phyloP scores from a whole-genome alignment of 1,140 invertebrate genomes.

The Pseudachorutes palmiensis region DNA sequence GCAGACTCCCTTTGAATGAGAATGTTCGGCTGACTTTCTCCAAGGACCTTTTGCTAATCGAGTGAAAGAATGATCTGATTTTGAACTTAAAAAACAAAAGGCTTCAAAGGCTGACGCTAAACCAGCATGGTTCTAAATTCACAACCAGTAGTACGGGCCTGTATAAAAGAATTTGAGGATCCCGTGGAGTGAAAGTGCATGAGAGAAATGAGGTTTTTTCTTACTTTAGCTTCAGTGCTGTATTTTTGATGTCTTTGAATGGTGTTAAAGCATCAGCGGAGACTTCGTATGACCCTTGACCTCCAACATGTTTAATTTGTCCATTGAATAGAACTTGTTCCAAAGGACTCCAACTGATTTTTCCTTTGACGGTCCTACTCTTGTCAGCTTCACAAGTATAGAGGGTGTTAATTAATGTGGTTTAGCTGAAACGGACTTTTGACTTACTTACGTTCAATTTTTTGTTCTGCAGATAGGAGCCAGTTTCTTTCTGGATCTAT shows the following conservation, averaged over 20 bases:
- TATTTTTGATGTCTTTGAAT: constrained; percentile 34
- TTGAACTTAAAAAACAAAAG: too few species aligned
- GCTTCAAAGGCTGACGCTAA: too few species aligned
- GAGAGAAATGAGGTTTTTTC: background rate
- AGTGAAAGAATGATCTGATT: too few species aligned
- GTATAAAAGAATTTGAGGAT: too few species aligned
- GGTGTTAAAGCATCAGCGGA: constrained; percentile 23
- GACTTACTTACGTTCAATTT: background rate
- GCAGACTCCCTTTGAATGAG: background rate
- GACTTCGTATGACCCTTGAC: background rate
- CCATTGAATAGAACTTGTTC: constrained; percentile 34
- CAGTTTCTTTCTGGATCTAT: constrained; percentile 13
- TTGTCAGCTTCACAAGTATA: constrained; percentile 21
- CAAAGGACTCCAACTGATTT: constrained; percentile 27
- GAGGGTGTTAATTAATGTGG: background rate
- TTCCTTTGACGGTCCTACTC: constrained; percentile 25
- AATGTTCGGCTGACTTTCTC: too few species aligned
- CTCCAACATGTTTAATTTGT: constrained; percentile 10
- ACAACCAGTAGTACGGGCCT: too few species aligned
- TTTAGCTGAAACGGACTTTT: background rate
- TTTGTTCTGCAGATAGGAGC: background rate
- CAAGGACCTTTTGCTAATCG: too few species aligned
- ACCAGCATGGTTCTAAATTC: too few species aligned
- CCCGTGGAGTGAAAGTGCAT: too few species aligned
- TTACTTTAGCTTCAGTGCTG: constrained; percentile 25